phyloP scores from a whole-genome alignment of 2,888 invertebrate species.

The Drosophila colorata region DNA sequence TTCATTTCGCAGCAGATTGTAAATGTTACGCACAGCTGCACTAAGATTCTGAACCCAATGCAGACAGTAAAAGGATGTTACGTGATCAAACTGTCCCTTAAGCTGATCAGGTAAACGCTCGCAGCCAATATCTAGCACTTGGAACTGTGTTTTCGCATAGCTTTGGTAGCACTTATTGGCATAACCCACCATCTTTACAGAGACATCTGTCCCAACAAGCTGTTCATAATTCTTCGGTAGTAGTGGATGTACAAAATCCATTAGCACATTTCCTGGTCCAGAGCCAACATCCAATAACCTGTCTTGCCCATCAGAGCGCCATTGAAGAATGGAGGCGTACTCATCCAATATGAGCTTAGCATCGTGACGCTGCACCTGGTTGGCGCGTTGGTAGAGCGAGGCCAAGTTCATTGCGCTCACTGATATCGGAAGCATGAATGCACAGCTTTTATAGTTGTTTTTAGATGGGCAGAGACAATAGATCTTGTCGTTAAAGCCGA shows the following conservation, averaged over 20 bases:
- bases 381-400: slow-evolving; percentile 89
- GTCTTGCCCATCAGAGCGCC: slow-evolving; percentile 86
- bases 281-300: slow-evolving; percentile 90
- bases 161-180: slow-evolving; percentile 87
- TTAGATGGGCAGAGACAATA: slow-evolving; percentile 16
- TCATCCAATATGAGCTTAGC: slow-evolving; percentile 88
- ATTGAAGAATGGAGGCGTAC: slow-evolving; percentile 87
- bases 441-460: slow-evolving; percentile 57
- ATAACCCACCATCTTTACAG: slow-evolving; percentile 89
- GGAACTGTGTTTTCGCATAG: slow-evolving; percentile 83
- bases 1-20: slow-evolving; percentile 87
- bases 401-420: slow-evolving; percentile 87
- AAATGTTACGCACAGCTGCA: slow-evolving; percentile 88
- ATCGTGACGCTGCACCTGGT: slow-evolving; percentile 89
- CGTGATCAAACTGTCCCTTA: slow-evolving; percentile 88
- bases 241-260: slow-evolving; percentile 88
- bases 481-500: slow-evolving; percentile 12
- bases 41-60: slow-evolving; percentile 91
- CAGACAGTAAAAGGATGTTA: slow-evolving; percentile 91
- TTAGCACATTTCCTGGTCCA: slow-evolving; percentile 90
- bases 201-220: slow-evolving; percentile 89
- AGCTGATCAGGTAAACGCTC: slow-evolving; percentile 86
- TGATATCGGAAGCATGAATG: slow-evolving; percentile 39
- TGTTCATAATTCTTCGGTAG: slow-evolving; percentile 87
- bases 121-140: slow-evolving; percentile 87